Conservation (phyloP, 1,140 invertebrate species). For the Bombus confusus region DNA sequence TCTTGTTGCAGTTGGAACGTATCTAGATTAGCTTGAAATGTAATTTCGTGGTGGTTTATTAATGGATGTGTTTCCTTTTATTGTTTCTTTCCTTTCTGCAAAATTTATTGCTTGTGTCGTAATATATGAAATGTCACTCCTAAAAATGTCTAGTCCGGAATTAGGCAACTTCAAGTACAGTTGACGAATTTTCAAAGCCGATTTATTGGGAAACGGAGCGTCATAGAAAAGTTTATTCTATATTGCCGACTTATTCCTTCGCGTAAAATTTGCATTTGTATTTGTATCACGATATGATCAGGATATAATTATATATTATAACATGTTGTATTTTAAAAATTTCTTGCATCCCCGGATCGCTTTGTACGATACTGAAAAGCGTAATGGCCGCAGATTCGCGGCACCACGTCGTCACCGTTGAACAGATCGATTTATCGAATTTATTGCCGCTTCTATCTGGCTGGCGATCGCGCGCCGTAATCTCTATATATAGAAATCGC, state of each 20-base stretch:
- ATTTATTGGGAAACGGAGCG: too few species aligned
- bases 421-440: conserved; percentile 72
- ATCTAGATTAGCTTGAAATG: not conserved
- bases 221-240: too few species aligned
- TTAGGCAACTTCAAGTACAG: not conserved
- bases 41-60: not conserved
- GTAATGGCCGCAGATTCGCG: not conserved
- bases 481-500: conserved; percentile 69
- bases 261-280: too few species aligned
- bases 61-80: not conserved
- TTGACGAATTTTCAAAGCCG: not conserved
- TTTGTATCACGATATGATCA: too few species aligned
- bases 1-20: not conserved
- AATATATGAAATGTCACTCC: not conserved
- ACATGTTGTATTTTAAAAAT: not conserved
- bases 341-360: not conserved
- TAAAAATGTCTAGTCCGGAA: too few species aligned
- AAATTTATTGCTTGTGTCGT: not conserved
- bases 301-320: too few species aligned
- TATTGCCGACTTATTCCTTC: too few species aligned
- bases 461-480: conserved; percentile 57
- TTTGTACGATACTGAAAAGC: not conserved
- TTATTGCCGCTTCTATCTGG: conserved; percentile 61
- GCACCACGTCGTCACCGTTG: conserved; percentile 46
- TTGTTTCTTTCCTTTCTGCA: not conserved